phyloP scores from a whole-genome alignment of 1,140 invertebrate genomes.

The Nephotettix cincticeps region DNA sequence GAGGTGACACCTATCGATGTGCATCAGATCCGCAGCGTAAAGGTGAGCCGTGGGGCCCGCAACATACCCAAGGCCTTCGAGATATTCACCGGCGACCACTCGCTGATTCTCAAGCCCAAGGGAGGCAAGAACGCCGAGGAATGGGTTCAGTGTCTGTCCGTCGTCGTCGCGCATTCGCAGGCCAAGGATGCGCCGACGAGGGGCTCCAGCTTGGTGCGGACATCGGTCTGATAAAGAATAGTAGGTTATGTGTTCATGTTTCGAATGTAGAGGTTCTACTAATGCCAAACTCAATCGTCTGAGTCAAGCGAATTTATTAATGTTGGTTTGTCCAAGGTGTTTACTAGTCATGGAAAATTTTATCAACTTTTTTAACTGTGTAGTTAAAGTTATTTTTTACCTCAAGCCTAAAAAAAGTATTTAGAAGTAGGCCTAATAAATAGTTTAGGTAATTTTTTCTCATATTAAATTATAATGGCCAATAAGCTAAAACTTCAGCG shows the following conservation, averaged over 20 bases:
- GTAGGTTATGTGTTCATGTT: background rate
- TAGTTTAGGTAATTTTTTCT: background rate
- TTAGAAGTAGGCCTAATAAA: background rate
- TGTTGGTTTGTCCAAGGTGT: background rate
- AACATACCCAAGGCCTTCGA: slow-evolving; percentile 95
- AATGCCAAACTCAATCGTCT: background rate
- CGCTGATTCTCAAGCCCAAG: slow-evolving; percentile 88
- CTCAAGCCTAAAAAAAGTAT: background rate
- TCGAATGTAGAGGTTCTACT: background rate
- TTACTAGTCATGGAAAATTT: background rate
- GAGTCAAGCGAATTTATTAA: background rate
- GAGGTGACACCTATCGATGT: slow-evolving; percentile 68
- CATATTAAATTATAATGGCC: too few species aligned
- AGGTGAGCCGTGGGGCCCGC: slow-evolving; percentile 78
- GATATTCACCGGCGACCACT: slow-evolving; percentile 92
- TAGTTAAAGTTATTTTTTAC: background rate
- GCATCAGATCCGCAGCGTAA: slow-evolving; percentile 88
- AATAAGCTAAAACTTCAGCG: too few species aligned
- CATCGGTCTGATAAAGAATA: slow-evolving; percentile 35
- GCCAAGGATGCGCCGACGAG: slow-evolving; percentile 47
- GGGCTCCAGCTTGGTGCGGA: slow-evolving; percentile 40
- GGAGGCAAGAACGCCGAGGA: slow-evolving; percentile 93
- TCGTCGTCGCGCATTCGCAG: slow-evolving; percentile 82
- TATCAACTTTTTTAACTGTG: background rate
- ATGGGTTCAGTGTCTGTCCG: slow-evolving; percentile 89